Evolutionary conservation across 2,113 vertebrate genomes (phyloP), one percentile per base, ranked within the genome.

Genomic region (Hoplias malabaricus): DNA sequence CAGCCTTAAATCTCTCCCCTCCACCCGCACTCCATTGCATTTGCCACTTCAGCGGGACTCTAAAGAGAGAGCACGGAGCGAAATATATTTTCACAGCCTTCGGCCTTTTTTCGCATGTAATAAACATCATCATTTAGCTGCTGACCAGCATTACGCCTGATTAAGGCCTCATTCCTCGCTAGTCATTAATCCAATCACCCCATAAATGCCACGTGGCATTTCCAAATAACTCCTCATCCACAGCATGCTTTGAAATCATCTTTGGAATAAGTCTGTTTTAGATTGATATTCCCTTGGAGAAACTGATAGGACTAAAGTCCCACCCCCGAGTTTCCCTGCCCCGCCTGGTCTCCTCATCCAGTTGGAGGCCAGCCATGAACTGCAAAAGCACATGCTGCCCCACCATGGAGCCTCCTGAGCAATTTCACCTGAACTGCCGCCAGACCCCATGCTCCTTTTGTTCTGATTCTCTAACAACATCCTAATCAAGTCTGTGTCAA

Each of bases 291-390:
- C 0, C n/a, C n/a, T n/a, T 33, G 8, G 70, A 42, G 33, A 25
- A 21, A 43, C 73, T 77, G 84, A 78, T 84, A 80, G 76, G 69
- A 81, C 80, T 78, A 82, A 80, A n/a, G n/a, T n/a, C 36, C 43
- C 59, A 48, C 79, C 36, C 36, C 78, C 87, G 84, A 84, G 80
- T 75, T 69, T 79, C 83, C 68, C 73, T 50, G 53, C 33, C 53
- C 56, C 23, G 69, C 75, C 76, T 13, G n/a, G 12, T 56, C 16
- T 54, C 50, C 46, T 76, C 33, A 33, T 67, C 81, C 86, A 84
- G 79, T 83, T 73, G 75, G 88, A 87, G 88, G 86, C 84, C 85
- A 54, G 82, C 80, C 82, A 82, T 81, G 79, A 81, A 70, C 80
- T 81, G 81, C 89, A 84, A 53, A 84, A 85, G 74, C 85, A 87